Conservation (phyloP, 1,140 invertebrate genomes). For the Drosophila bipectinata region DNA sequence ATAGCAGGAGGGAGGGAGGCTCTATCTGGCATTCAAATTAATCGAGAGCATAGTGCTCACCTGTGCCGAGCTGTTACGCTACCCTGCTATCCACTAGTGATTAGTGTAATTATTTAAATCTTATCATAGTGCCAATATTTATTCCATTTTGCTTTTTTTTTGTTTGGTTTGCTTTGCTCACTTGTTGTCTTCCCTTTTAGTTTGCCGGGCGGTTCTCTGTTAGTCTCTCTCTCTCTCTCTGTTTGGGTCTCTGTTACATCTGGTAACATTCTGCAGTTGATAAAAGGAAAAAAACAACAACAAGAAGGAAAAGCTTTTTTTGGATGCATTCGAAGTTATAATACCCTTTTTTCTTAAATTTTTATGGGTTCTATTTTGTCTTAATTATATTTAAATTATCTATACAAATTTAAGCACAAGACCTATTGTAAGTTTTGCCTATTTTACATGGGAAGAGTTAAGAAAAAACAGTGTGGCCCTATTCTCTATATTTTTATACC, state of each 20-base stretch:
- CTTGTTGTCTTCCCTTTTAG: constrained; percentile 61
- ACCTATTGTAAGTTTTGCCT: too few species aligned
- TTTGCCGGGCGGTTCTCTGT: constrained; percentile 47
- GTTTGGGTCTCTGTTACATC: constrained; percentile 1
- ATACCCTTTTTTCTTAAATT: too few species aligned
- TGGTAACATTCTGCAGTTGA: constrained; percentile 40
- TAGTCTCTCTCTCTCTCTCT: constrained; percentile 14
- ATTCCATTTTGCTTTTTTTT: not conserved
- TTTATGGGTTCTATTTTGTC: too few species aligned
- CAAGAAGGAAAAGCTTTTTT: constrained; percentile 11
- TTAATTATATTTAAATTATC: too few species aligned
- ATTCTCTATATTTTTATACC: too few species aligned
- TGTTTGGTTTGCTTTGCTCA: constrained; percentile 46
- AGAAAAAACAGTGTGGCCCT: too few species aligned
- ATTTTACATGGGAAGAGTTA: too few species aligned
- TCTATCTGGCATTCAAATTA: not conserved
- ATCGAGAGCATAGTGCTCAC: not conserved
- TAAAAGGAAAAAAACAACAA: constrained; percentile 52
- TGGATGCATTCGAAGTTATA: too few species aligned
- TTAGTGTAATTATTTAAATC: constrained; percentile 42
- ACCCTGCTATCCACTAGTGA: not conserved
- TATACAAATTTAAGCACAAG: too few species aligned
- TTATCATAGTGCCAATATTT: constrained; percentile 42
- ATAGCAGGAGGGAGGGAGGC: constrained; percentile 4
- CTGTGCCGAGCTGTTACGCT: constrained; percentile 9